Conservation (phyloP, 2,113 vertebrate species). For the Eulacestoma nigropectus region DNA sequence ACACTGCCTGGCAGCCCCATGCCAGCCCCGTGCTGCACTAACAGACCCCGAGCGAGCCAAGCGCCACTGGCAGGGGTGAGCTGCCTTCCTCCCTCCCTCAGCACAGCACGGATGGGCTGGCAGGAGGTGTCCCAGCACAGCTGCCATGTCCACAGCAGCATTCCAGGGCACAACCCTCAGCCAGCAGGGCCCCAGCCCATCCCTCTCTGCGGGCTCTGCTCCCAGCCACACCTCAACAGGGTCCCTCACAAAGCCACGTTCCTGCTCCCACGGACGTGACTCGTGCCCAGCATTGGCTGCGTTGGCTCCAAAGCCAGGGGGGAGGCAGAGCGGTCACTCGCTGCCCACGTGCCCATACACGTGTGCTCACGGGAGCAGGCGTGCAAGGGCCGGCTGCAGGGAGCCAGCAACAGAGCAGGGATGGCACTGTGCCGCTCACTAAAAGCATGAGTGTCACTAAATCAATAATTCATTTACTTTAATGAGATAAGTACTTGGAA, state of each 20-base stretch:
- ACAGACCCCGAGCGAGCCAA: accelerated
- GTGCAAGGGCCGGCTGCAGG: conserved; percentile 31
- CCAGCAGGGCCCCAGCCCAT: neutral
- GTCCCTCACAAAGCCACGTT: accelerated
- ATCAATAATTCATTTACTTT: conserved; percentile 99
- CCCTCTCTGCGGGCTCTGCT: neutral
- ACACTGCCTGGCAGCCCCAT: accelerated
- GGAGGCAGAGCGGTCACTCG: neutral
- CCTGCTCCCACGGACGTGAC: neutral
- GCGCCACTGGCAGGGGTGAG: accelerated
- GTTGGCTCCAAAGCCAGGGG: neutral
- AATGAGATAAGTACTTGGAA: conserved; percentile 98
- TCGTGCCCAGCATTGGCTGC: neutral
- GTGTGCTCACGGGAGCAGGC: neutral
- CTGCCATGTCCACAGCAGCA: neutral
- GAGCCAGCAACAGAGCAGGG: conserved; percentile 44
- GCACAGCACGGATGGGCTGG: neutral
- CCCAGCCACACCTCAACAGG: neutral
- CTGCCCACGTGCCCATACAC: neutral
- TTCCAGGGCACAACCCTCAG: neutral
- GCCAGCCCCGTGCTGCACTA: neutral
- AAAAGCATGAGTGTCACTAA: conserved; percentile 93
- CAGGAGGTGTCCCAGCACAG: neutral
- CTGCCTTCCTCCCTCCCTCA: neutral
- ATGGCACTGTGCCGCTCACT: conserved; percentile 83